A percentile compares a stretch with the other conserved stretches of the same genome.
Conservation (phyloP, 2,888 invertebrate genomes). For the Altica lythri region DNA sequence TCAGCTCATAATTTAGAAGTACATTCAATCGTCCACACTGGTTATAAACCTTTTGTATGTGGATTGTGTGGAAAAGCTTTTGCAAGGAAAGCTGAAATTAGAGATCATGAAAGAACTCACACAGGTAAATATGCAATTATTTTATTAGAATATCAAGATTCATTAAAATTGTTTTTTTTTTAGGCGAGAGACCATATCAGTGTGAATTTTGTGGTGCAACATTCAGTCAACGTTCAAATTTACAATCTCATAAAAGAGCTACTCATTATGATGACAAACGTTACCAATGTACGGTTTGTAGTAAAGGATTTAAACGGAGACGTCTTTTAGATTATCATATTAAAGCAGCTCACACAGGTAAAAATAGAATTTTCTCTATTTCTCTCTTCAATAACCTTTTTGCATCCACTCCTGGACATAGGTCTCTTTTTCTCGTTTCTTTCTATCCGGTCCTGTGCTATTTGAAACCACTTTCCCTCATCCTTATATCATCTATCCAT, state of each 20-base stretch:
- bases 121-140: slow-evolving; percentile 54
- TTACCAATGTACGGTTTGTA: slow-evolving; percentile 61
- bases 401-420: not conserved
- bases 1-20: slow-evolving; percentile 74
- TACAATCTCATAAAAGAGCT: slow-evolving; percentile 78
- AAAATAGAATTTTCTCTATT: not conserved
- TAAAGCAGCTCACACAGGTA: slow-evolving; percentile 75
- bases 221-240: slow-evolving; percentile 81
- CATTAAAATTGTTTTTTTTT: not conserved
- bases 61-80: slow-evolving; percentile 74
- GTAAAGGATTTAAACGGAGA: slow-evolving; percentile 73
- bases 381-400: not conserved
- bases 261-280: slow-evolving; percentile 79
- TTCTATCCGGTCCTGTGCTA: too few species aligned
- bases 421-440: too few species aligned
- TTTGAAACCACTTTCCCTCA: too few species aligned
- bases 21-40: slow-evolving; percentile 79
- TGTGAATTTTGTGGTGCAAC: slow-evolving; percentile 79
- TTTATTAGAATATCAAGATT: not conserved
- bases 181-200: slow-evolving; percentile 75
- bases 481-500: too few species aligned
- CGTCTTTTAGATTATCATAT: slow-evolving; percentile 80
- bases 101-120: slow-evolving; percentile 81
- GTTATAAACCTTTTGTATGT: slow-evolving; percentile 73
- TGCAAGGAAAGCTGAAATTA: slow-evolving; percentile 75